Percentiles rank a stretch among this genome's conserved stretches.
Evolutionary conservation across 2,888 invertebrate species (phyloP).

Genomic region (Heteromyza rotundicornis): DNA sequence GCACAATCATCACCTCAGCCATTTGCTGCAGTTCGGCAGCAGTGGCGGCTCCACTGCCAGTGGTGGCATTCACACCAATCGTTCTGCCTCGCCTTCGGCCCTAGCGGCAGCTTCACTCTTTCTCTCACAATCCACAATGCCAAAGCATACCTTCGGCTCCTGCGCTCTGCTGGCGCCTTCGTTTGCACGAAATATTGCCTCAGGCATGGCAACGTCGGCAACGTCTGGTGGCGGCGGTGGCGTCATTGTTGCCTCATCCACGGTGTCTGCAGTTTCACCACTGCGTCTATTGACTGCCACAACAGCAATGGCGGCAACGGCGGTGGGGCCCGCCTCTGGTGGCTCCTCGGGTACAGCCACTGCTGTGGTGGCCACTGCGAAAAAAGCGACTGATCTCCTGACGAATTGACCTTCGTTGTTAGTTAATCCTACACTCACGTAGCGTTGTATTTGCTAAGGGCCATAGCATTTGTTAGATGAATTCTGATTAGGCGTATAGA

Average conservation of each 20-base stretch:
- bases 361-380: constrained; percentile 35
- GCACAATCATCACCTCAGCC: background rate
- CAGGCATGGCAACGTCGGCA: constrained; percentile 24
- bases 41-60: constrained; percentile 1
- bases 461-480: background rate
- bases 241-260: constrained; percentile 15
- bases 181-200: constrained; percentile 39
- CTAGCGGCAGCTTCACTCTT: constrained; percentile 36
- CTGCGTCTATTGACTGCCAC: constrained; percentile 12
- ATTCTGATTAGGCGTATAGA: background rate
- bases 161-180: constrained; percentile 56
- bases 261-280: background rate
- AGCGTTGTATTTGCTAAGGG: background rate
- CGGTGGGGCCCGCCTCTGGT: constrained; percentile 19
- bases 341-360: constrained; percentile 28
- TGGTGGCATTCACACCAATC: background rate
- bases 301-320: constrained; percentile 28
- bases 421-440: background rate
- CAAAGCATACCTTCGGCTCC: constrained; percentile 59
- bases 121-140: constrained; percentile 42
- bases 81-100: background rate
- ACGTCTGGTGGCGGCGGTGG: constrained; percentile 5
- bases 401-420: constrained; percentile 47
- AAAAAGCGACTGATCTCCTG: constrained; percentile 56
- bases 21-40: background rate